phyloP scores from a whole-genome alignment of 2,888 invertebrate genomes.

The Rhimphoctona megacephalus region DNA sequence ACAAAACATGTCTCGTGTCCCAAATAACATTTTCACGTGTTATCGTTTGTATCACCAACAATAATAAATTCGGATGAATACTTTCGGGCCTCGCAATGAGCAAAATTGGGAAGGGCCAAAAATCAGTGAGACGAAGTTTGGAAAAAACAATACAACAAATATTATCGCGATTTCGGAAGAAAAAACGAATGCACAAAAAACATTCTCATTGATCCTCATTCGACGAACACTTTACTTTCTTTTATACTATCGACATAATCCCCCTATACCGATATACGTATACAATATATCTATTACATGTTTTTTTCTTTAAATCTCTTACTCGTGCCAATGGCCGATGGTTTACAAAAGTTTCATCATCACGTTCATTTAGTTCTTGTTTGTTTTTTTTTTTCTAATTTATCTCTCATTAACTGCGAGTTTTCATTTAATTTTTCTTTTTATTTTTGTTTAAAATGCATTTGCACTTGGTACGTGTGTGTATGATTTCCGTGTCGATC shows the following conservation, averaged over 20 bases:
- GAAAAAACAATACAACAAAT: slow-evolving; percentile 15
- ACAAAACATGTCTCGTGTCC: background rate
- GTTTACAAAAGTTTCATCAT: slow-evolving; percentile 64
- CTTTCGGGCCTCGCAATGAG: slow-evolving; percentile 60
- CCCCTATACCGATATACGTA: slow-evolving; percentile 79
- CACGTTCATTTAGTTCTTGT: slow-evolving; percentile 56
- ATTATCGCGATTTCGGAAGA: slow-evolving; percentile 35
- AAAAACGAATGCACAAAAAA: slow-evolving; percentile 42
- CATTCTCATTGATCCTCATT: slow-evolving; percentile 54
- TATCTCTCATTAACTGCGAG: slow-evolving; percentile 37
- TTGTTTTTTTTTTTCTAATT: slow-evolving; percentile 33
- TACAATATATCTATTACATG: slow-evolving; percentile 80
- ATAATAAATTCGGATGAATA: slow-evolving; percentile 61
- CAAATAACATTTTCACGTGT: slow-evolving; percentile 1
- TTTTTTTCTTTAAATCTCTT: slow-evolving; percentile 68
- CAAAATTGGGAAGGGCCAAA: slow-evolving; percentile 54
- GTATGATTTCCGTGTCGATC: slow-evolving; percentile 36
- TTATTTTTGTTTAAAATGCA: slow-evolving; percentile 46
- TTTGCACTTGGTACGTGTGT: slow-evolving; percentile 54
- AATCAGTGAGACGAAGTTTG: slow-evolving; percentile 45
- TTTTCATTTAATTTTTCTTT: slow-evolving; percentile 22
- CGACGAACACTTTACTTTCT: slow-evolving; percentile 68
- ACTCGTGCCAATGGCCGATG: slow-evolving; percentile 74
- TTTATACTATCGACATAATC: slow-evolving; percentile 68
- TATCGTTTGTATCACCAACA: slow-evolving; percentile 54